phyloP scores from a whole-genome alignment of 2,113 vertebrate genomes.

The Dipodomys stephensi region DNA sequence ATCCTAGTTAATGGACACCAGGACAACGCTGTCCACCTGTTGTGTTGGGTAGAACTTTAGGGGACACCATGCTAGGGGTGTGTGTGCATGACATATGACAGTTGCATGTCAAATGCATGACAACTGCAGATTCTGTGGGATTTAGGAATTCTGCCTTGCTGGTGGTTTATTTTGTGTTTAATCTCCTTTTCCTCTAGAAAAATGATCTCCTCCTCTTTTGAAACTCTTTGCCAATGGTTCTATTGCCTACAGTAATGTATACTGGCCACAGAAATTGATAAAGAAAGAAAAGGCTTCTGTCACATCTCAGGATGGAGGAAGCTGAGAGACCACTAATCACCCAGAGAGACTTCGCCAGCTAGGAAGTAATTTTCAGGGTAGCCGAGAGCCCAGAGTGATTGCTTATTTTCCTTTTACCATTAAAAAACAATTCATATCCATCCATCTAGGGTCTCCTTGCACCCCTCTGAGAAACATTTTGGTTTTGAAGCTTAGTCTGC shows the following conservation, averaged over 20 bases:
- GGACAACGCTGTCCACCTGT: not conserved
- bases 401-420: not conserved
- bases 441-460: constrained; percentile 35
- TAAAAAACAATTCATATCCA: constrained; percentile 38
- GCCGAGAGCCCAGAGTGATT: not conserved
- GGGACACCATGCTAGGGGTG: not conserved
- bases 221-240: constrained; percentile 76
- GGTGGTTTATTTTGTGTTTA: constrained; percentile 74
- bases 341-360: not conserved
- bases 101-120: not conserved
- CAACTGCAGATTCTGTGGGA: not conserved
- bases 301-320: constrained; percentile 25
- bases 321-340: not conserved
- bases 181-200: constrained; percentile 63
- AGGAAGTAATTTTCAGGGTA: not conserved
- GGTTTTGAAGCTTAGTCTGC: constrained; percentile 38
- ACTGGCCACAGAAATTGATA: constrained; percentile 73
- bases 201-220: constrained; percentile 68
- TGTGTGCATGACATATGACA: too few species aligned
- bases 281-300: constrained; percentile 78
- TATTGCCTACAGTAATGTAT: constrained; percentile 76
- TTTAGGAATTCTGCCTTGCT: constrained; percentile 24
- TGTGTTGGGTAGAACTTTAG: not conserved
- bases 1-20: not conserved
- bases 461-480: constrained; percentile 34